Base-by-base conservation (phyloP, 1,140 invertebrate species). In the Drosophila obscura region DNA sequence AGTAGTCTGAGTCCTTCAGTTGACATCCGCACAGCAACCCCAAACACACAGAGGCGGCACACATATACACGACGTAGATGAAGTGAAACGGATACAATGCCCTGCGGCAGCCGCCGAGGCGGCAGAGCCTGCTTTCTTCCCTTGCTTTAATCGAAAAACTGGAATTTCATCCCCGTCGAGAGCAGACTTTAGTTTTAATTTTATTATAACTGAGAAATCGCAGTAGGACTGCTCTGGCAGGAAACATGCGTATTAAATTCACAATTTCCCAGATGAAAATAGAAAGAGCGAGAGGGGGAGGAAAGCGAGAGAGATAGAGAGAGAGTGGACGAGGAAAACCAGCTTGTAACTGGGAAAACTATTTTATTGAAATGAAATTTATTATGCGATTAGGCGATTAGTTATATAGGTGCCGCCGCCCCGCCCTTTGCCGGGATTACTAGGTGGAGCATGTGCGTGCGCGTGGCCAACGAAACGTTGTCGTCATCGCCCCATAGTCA, bases 81-180 rank as follows among this genome's bases (percentile, higher is more conserved):
- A 39, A 39, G 35, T 39, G 35, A 39, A 39, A 39, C 35, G 35
- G 22, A 61, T 19, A 58, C 43, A 58, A 53, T 50, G 22, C 26
- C 50, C 51, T 31, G 28, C 60, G 31, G 43, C 64, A 63, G 31
- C 8, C 31, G 31, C 9, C 9, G 31, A 35, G 31, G 61, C 52
- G 61, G 74, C 31, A 74, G 56, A 59, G 64, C 46, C 68, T 74
- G 68, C 67, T 84, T 85, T 87, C 82, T 85, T 87, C 81, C 81
- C 81, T 87, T 81, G 64, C 72, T 71, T 67, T 45, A 55, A 58
- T 50, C 63, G 72, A 74, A 73, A 72, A 68, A 77, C 72, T 41
- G 58, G 84, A 87, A 87, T 85, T 85, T 85, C 81, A 85, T 85
- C 81, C 82, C 81, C 56, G 81, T 87, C 73, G 77, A 52, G 76